Evolutionary conservation across 2,888 invertebrate species (phyloP).

Genomic region (Lysandra coridon): DNA sequence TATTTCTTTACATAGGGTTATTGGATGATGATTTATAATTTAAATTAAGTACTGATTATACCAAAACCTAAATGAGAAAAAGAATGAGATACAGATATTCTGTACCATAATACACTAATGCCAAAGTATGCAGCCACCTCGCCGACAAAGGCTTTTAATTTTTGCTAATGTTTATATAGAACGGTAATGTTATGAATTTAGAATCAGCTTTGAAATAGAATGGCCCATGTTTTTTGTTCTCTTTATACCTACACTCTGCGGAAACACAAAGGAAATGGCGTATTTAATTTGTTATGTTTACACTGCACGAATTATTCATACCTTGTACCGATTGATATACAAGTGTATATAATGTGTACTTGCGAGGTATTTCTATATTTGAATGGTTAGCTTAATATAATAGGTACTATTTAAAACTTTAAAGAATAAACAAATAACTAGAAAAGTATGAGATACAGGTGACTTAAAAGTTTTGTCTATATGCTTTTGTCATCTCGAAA

Average conservation of each 20-base stretch:
- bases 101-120: not conserved
- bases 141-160: constrained; percentile 18
- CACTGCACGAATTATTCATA: not conserved
- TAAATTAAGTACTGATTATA: not conserved
- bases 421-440: no score
- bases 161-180: constrained; percentile 6
- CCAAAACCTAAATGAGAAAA: not conserved
- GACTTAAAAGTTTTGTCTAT: no score
- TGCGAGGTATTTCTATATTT: no score
- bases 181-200: constrained; percentile 11
- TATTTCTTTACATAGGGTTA: no score
- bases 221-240: constrained; percentile 12
- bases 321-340: not conserved
- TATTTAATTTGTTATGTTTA: constrained; percentile 12
- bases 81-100: not conserved
- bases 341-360: no score
- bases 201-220: constrained; percentile 17
- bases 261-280: constrained; percentile 9
- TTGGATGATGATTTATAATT: not conserved
- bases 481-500: no score
- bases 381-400: no score
- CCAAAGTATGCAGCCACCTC: not conserved
- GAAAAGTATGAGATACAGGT: no score
- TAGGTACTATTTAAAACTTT: no score
- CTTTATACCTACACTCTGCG: constrained; percentile 33